Percentiles rank a stretch among this genome's conserved stretches.
phyloP scores from a whole-genome alignment of 2,888 invertebrate genomes.

The Lamellibrachia satsuma region DNA sequence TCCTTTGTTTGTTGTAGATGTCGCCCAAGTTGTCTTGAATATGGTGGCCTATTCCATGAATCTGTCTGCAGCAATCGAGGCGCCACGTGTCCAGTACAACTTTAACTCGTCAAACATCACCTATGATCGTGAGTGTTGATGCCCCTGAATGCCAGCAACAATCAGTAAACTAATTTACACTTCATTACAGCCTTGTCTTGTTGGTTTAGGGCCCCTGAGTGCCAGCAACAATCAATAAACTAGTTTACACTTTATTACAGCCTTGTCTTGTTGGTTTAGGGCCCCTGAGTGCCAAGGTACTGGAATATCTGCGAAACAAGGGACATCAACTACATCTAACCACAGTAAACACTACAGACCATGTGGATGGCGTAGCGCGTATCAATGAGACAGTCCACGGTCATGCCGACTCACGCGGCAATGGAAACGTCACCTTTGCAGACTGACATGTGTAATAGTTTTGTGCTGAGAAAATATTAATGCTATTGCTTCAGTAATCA shows the following conservation, averaged over 20 bases:
- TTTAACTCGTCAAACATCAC: not conserved
- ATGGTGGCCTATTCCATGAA: not conserved
- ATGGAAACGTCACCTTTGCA: not conserved
- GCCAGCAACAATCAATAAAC: no score
- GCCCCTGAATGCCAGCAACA: no score
- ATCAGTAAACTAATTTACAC: no score
- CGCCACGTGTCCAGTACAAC: not conserved
- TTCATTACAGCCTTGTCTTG: no score
- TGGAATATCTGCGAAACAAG: not conserved
- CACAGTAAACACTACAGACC: not conserved
- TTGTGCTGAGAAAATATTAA: not conserved
- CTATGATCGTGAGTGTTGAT: not conserved
- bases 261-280: not conserved
- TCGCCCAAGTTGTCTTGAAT: conserved; percentile 28
- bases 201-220: no score
- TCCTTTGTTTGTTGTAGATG: conserved; percentile 6
- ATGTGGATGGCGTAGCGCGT: not conserved
- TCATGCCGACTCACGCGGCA: not conserved
- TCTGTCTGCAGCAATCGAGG: conserved; percentile 20
- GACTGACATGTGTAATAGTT: not conserved
- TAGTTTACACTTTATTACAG: no score
- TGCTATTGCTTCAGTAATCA: not conserved
- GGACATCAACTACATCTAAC: not conserved
- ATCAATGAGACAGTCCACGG: not conserved
- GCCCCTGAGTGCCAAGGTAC: not conserved